Conservation (phyloP, 2,888 invertebrate genomes). For the Lepeophtheirus nordmannii region DNA sequence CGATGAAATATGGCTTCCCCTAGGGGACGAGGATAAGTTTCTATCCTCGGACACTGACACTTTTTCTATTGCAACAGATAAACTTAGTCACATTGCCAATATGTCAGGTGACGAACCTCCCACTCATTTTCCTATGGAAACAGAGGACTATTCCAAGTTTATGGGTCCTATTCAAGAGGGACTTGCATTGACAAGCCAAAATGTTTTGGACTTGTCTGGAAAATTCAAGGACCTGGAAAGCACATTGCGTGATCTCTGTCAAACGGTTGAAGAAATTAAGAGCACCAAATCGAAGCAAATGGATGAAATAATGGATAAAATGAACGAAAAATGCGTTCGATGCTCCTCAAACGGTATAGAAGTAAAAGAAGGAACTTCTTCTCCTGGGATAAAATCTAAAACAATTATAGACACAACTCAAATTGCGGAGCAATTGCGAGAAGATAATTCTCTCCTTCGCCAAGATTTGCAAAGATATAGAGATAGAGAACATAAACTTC, state of each 20-base stretch:
- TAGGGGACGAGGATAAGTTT: conserved; percentile 22
- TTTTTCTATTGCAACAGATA: conserved; percentile 20
- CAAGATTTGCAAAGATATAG: conserved; percentile 15
- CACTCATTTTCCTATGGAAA: not conserved
- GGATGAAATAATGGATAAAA: conserved; percentile 9
- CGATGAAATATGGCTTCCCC: conserved; percentile 24
- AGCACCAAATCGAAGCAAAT: not conserved
- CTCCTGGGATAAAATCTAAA: not conserved
- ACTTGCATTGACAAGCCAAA: not conserved
- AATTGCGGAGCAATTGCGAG: conserved; percentile 5
- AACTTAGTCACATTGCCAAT: conserved; percentile 14
- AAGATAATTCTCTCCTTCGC: conserved; percentile 21
- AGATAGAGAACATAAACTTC: conserved; percentile 3
- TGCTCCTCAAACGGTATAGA: not conserved
- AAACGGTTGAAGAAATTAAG: not conserved
- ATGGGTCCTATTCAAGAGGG: not conserved
- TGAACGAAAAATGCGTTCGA: not conserved
- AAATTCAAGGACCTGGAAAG: not conserved
- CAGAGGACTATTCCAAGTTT: not conserved
- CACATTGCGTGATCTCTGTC: not conserved
- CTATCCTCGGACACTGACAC: conserved; percentile 21
- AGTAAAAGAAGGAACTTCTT: not conserved
- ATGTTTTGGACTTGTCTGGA: not conserved
- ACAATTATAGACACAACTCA: not conserved
- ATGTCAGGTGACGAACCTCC: conserved; percentile 16